Base-by-base conservation (phyloP, 2,113 vertebrate species). In the Calidris pugnax region DNA sequence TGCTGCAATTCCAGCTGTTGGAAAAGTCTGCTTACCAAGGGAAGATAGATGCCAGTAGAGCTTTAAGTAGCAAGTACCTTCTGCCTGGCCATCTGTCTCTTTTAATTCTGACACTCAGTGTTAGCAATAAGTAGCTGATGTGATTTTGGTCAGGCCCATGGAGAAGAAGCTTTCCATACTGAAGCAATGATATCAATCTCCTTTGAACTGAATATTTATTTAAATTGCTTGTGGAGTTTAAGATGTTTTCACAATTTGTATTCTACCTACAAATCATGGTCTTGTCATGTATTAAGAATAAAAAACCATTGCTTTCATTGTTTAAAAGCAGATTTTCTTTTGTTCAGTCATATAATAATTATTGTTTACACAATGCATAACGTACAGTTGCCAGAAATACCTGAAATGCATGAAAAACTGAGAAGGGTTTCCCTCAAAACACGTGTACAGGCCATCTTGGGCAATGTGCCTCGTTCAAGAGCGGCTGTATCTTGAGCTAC, bases 391-490 rank as follows among this genome's bases (percentile, higher is more conserved):
- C 30, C 48, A 75, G 53, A 90, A 95, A 85, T 85, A 75, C 18
- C 53, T 28, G 37, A 91, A 43, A 14, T 2, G 3, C 35, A 18
- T 39, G 9, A 87, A 87, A 87, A 88, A 7, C 28, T 74, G 57
- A 20, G 23, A 73, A 27, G 73, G 32, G 24, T 47, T 93, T 82
- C 41, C 47, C 57, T 66, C 57, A 66, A 53, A 72, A 19, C 39
- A 7, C 22, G 4, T 53, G 10, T 28, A 79, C 35, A n/a, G 67
- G 6, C 21, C 15, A 18, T 78, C 37, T 47, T 56, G 39, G n/a
- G 14, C 57, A 51, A 64, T 0, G 0, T 64, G 39, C 22, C 6
- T 62, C 8, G 60, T 73, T 45, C 17, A 88, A 20, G n/a, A 4
- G 17, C 60, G n/a, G 5, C 39, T 67, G 5, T 59, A 22, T 85